Percentiles rank a stretch among this genome's conserved stretches.
Evolutionary conservation across 2,797 vertebrate species (phyloP).

Genomic region (Moxostoma hubbsi): DNA sequence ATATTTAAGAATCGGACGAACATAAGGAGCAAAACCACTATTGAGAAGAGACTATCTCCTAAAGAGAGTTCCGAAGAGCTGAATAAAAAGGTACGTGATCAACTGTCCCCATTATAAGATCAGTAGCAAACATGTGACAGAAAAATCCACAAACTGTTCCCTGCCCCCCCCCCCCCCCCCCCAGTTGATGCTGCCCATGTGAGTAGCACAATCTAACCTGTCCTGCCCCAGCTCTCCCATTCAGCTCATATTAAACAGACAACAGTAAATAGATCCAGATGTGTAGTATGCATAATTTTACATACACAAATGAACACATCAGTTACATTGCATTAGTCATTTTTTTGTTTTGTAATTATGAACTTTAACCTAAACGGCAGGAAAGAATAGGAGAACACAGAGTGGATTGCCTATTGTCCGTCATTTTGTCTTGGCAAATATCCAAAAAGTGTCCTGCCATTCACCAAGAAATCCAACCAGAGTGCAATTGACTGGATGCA

Average conservation of each 20-base stretch:
- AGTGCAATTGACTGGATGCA: conserved; percentile 64
- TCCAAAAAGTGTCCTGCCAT: conserved; percentile 58
- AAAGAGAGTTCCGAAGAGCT: conserved; percentile 94
- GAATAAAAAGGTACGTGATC: conserved; percentile 91
- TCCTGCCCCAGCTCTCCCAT: conserved; percentile 56
- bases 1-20: conserved; percentile 93
- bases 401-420: conserved; percentile 66
- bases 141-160: conserved; percentile 77
- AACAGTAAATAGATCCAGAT: conserved; percentile 75
- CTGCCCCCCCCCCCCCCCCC: conserved; percentile 65
- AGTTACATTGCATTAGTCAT: conserved; percentile 81
- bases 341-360: conserved; percentile 62
- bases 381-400: conserved; percentile 66
- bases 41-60: conserved; percentile 91
- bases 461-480: conserved; percentile 63
- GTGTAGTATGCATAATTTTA: conserved; percentile 73
- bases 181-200: conserved; percentile 70
- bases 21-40: conserved; percentile 95
- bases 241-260: conserved; percentile 76
- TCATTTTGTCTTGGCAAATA: conserved; percentile 55
- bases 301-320: conserved; percentile 77
- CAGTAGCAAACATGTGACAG: conserved; percentile 92
- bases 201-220: conserved; percentile 69
- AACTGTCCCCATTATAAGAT: conserved; percentile 89
- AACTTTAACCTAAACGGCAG: conserved; percentile 64